phyloP scores from a whole-genome alignment of 1,140 invertebrate species.

The Drosophila dunni region DNA sequence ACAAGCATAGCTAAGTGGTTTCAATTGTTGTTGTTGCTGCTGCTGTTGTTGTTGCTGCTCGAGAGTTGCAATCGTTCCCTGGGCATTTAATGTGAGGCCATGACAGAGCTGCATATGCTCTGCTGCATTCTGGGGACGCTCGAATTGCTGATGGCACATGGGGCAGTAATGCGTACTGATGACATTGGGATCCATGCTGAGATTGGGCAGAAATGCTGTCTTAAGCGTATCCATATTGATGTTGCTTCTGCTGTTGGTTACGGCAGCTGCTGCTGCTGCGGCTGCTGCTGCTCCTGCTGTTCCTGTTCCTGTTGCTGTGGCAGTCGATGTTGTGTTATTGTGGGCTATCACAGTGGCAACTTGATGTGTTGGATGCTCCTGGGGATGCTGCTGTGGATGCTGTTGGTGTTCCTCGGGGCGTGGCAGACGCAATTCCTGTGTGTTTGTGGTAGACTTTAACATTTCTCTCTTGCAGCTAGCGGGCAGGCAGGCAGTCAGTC shows the following conservation, averaged over 20 bases:
- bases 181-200: conserved; percentile 80
- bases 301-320: conserved; percentile 35
- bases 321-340: conserved; percentile 50
- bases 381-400: conserved; percentile 45
- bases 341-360: conserved; percentile 68
- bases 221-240: conserved; percentile 75
- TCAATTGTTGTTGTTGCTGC: conserved; percentile 62
- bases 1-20: conserved; percentile 67
- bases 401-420: conserved; percentile 72
- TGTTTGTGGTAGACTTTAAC: conserved; percentile 80
- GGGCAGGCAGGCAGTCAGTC: conserved; percentile 28
- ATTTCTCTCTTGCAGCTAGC: conserved; percentile 64
- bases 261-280: conserved; percentile 6
- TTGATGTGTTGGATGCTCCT: conserved; percentile 63
- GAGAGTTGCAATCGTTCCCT: conserved; percentile 62
- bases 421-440: conserved; percentile 84
- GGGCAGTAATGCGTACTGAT: conserved; percentile 73
- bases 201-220: conserved; percentile 81
- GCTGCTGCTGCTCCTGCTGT: conserved; percentile 36
- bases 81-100: conserved; percentile 61
- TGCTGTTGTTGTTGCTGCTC: conserved; percentile 62
- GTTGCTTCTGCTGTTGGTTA: neutral
- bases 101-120: conserved; percentile 82
- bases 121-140: conserved; percentile 65
- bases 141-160: conserved; percentile 80